Percentiles rank a stretch among this genome's conserved stretches.
phyloP scores from a whole-genome alignment of 1,140 invertebrate species.

The Neuroterus valhalla region DNA sequence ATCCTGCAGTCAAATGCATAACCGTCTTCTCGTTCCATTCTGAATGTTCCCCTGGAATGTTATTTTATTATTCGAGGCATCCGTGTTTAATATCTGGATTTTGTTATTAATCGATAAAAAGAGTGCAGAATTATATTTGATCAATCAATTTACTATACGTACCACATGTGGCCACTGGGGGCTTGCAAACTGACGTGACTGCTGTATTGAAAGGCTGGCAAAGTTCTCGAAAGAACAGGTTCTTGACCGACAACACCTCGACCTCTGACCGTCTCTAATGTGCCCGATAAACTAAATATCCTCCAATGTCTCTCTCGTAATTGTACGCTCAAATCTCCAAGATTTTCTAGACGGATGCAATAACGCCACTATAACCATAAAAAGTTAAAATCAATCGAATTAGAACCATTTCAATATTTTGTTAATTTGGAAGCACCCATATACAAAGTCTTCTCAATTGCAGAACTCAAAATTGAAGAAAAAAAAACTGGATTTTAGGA shows the following conservation, averaged over 20 bases:
- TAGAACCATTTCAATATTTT: too few relatives aligned
- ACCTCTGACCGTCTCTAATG: conserved; percentile 94
- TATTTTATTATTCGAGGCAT: conserved; percentile 1
- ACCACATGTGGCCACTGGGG: conserved; percentile 99
- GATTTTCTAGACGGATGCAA: conserved; percentile 96
- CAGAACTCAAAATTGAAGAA: too few relatives aligned
- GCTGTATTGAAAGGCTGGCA: conserved; percentile 97
- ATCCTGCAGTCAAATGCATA: conserved; percentile 97
- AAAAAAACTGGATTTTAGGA: conserved; percentile 24
- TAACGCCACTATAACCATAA: conserved; percentile 88
- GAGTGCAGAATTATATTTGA: conserved; percentile 7
- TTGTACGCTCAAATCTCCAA: conserved; percentile 91
- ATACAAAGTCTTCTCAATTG: too few relatives aligned
- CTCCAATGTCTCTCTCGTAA: conserved; percentile 96
- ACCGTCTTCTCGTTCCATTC: conserved; percentile 97
- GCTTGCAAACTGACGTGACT: conserved; percentile 97
- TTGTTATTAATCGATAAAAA: too few relatives aligned
- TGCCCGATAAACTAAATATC: conserved; percentile 96
- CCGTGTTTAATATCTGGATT: neutral
- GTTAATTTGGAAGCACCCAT: too few relatives aligned
- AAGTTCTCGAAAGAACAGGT: conserved; percentile 88
- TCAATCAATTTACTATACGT: conserved; percentile 53
- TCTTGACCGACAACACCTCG: conserved; percentile 97
- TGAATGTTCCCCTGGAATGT: conserved; percentile 90
- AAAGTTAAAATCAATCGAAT: too few relatives aligned